Evolutionary conservation across 2,888 invertebrate genomes (phyloP).

Genomic region (Lasioglossum lativentre): DNA sequence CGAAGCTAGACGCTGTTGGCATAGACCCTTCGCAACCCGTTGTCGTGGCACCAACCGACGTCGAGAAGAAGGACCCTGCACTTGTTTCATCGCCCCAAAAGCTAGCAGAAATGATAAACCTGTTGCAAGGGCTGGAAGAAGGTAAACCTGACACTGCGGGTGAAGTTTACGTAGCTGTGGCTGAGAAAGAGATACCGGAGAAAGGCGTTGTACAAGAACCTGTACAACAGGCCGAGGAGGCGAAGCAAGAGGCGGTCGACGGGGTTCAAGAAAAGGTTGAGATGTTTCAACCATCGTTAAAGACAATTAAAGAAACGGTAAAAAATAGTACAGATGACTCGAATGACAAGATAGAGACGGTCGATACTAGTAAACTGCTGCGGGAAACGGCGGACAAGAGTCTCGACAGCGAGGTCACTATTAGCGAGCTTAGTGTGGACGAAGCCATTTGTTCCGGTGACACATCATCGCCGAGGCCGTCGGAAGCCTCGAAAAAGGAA

Average conservation of each 20-base stretch:
- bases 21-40: no score
- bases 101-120: constrained; percentile 6
- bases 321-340: neutral
- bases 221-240: neutral
- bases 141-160: neutral
- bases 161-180: no score
- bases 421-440: neutral
- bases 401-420: neutral
- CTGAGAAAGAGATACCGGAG: neutral
- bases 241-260: neutral
- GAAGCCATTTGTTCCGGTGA: neutral
- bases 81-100: neutral
- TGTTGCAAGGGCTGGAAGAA: neutral
- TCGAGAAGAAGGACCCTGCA: neutral
- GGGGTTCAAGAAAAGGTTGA: neutral
- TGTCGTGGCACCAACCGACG: neutral
- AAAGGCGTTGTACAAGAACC: neutral
- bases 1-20: neutral
- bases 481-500: neutral
- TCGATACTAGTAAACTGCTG: neutral
- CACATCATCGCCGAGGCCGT: neutral
- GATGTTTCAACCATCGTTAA: neutral
- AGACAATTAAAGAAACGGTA: neutral
- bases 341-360: neutral
- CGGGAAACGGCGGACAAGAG: neutral